Percentiles rank a stretch among this genome's conserved stretches.
Conservation (phyloP, 2,113 vertebrate genomes). For the Castor canadensis region DNA sequence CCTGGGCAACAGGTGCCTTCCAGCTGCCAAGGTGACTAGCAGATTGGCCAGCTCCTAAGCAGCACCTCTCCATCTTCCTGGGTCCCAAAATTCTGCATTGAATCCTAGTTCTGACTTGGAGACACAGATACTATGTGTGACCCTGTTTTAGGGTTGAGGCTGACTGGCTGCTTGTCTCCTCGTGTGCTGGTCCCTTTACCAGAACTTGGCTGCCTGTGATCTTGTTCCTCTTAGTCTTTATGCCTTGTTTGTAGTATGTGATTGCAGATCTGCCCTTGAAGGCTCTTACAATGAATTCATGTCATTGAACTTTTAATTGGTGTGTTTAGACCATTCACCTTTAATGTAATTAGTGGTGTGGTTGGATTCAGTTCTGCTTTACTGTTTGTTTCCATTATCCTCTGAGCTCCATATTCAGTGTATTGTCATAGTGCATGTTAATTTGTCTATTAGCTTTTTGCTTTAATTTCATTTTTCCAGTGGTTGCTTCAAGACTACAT, state of each 20-base stretch:
- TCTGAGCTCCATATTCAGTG: no score
- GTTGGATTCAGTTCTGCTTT: background rate
- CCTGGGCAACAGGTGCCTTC: background rate
- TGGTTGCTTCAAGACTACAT: background rate
- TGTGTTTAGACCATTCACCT: background rate
- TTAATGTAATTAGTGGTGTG: fast-evolving
- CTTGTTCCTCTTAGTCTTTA: background rate
- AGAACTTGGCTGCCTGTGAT: fast-evolving
- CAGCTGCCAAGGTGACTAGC: background rate
- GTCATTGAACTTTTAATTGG: background rate
- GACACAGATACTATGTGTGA: background rate
- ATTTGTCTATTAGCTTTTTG: background rate
- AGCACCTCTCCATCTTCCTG: background rate
- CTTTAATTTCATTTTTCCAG: background rate
- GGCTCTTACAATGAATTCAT: fast-evolving
- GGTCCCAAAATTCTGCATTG: background rate
- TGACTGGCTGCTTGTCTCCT: fast-evolving
- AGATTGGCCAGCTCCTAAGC: no score
- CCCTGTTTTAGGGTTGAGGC: background rate
- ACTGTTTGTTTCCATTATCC: background rate
- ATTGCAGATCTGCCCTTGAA: fast-evolving
- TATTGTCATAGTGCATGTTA: background rate
- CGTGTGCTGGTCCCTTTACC: no score
- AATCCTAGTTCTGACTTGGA: background rate
- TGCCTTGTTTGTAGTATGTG: fast-evolving